Evolutionary conservation across 2,113 vertebrate species (phyloP), one percentile per base, ranked within the genome.

Genomic region (Sinosuthora webbiana): DNA sequence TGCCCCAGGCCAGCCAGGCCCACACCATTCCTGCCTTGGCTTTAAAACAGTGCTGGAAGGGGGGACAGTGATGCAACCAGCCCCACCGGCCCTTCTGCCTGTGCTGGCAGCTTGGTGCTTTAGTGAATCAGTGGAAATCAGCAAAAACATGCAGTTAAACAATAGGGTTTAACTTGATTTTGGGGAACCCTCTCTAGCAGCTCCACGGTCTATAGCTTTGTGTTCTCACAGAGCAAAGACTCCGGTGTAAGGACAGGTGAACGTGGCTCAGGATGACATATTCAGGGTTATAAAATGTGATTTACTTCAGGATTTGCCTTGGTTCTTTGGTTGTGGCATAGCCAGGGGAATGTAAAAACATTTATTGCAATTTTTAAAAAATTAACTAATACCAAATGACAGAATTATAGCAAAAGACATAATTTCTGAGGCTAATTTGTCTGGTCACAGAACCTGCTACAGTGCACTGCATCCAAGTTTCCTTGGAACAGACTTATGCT

Each of bases 101-200:
- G 76, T 64, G 93, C 81, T 91, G 87, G 52, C 78, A 80, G 71
- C 90, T 87, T 70, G 55, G 21, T 65, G 83, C 68, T 37, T 57
- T 56, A 47, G 25, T 62, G 49, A 68, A 21, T 33, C 52, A 30
- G 67, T 44, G 67, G 53, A 80, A 94, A 94, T 88, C 56, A 76
- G 74, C 59, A 87, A 96, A 94, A 91, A 39, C 47, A 50, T 63
- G 83, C 53, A 90, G 78, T 6, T 93, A 91, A 96, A 88, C 52
- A 64, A 28, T 18, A 55, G 27, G 44, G 41, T 47, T 85, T 60
- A 39, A 52, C 50, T 33, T 50, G 41, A 3, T 60, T 76, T 74
- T 13, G 37, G 31, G 67, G 41, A 78, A 74, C 23, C 21, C 15
- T 25, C 33, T 56, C 2, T 3, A 37, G 60, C 20, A 69, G 6